Conservation (phyloP, 2,888 invertebrate genomes). For the Spicauda simplicius region DNA sequence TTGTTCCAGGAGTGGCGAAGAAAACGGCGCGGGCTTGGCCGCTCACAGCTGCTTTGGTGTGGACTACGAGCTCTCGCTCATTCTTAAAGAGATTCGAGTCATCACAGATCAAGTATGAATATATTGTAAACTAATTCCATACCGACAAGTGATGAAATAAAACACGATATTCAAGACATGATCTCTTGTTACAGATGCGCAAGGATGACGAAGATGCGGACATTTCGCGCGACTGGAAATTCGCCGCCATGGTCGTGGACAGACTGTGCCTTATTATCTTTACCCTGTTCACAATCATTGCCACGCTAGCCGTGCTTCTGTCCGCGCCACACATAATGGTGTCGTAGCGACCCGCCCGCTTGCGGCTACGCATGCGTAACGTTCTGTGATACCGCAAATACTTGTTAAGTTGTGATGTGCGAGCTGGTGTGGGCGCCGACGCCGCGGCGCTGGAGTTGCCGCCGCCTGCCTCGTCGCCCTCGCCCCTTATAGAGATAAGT, state of each 20-base stretch:
- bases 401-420: slow-evolving; percentile 87
- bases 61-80: slow-evolving; percentile 96
- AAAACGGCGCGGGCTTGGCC: slow-evolving; percentile 90
- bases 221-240: slow-evolving; percentile 99
- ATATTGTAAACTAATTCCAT: not conserved
- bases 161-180: not conserved
- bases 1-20: slow-evolving; percentile 82
- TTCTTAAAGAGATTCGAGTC: slow-evolving; percentile 96
- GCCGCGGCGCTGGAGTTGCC: slow-evolving; percentile 75
- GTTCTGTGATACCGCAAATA: slow-evolving; percentile 89
- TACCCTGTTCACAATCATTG: slow-evolving; percentile 98
- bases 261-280: slow-evolving; percentile 99
- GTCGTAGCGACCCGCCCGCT: slow-evolving; percentile 89
- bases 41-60: slow-evolving; percentile 95
- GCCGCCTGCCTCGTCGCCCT: slow-evolving; percentile 76
- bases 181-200: slow-evolving; percentile 88
- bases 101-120: slow-evolving; percentile 92
- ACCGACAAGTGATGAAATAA: not conserved
- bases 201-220: slow-evolving; percentile 97
- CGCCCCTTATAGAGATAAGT: slow-evolving; percentile 80
- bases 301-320: slow-evolving; percentile 98
- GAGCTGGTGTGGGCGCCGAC: slow-evolving; percentile 75
- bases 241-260: slow-evolving; percentile 99
- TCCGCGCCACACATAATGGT: slow-evolving; percentile 98
- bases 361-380: slow-evolving; percentile 80